A percentile compares a stretch with the other conserved stretches of the same genome.
Conservation (phyloP, 2,888 invertebrate species). For the Tuta absoluta region DNA sequence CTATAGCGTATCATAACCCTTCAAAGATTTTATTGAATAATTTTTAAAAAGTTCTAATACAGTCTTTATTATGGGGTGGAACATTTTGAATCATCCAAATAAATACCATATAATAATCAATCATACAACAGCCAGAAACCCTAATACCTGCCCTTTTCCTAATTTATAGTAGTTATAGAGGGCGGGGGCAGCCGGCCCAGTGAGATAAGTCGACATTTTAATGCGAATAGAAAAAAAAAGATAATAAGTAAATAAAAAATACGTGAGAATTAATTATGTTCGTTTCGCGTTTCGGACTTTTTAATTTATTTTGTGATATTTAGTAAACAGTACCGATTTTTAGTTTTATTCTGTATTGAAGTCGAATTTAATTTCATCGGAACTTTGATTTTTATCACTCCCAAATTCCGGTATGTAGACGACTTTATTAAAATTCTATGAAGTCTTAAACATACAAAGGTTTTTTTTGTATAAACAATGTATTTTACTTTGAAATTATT, state of each 20-base stretch:
- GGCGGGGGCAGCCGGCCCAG: not conserved
- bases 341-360: not conserved
- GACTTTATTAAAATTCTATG: not conserved
- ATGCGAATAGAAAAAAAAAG: not conserved
- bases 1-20: no score
- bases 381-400: not conserved
- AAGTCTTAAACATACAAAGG: not conserved
- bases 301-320: not conserved
- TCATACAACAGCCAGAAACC: not conserved
- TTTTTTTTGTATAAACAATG: not conserved
- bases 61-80: not conserved
- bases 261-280: not conserved
- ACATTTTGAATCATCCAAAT: not conserved
- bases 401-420: not conserved
- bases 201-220: not conserved
- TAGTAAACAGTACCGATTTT: not conserved
- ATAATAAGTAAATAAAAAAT: conserved; percentile 4
- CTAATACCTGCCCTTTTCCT: not conserved
- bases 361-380: not conserved
- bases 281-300: conserved; percentile 2
- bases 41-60: not conserved
- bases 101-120: not conserved
- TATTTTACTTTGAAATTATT: not conserved
- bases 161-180: not conserved
- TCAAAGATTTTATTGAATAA: no score